Evolutionary conservation across 2,797 vertebrate species (phyloP), one percentile per base, ranked within the genome.

Genomic region (Cuniculus paca): DNA sequence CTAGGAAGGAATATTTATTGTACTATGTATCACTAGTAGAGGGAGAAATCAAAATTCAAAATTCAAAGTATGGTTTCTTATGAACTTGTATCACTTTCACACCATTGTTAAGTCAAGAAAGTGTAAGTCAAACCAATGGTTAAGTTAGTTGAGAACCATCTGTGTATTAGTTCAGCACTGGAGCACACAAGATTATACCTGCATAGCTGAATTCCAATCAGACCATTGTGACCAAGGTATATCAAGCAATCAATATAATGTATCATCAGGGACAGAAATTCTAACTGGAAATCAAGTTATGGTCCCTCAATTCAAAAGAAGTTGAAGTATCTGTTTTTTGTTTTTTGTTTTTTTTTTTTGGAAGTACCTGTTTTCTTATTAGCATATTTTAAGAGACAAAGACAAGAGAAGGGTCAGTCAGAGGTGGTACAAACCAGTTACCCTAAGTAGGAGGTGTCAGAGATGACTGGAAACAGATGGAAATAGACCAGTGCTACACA

Each of bases 311-410:
- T 78, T 95, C 12, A 91, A 96, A 96, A 78, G 70, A 92, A 95
- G 92, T 70, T 50, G 34, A 68, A 84, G 42, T 22, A 50, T 52
- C 16, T 83, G 22, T 63, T 26, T 65, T 89, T 54, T 54, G 4
- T 54, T 54, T 54, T 54, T 54, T 54, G 5, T 48, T 48, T 48
- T 48, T 9, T 48, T 48, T 48, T 48, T 48, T 5, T 9, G 45
- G 45, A 68, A 84, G 42, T 22, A 56, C 56, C 11, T 83, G 22
- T 75, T 34, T 68, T n/a, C 42, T 79, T 89, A 68, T 31, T 12
- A 54, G 58, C 28, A 77, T 88, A 96, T 70, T 96, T 92, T 78
- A 93, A 86, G 60, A 95, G 56, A 90, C 34, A 87, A 96, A 92
- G 85, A 65, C 20, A 77, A 93, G 72, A 10, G 36, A 84, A 75